Percentiles rank a stretch among this genome's conserved stretches.
These are phyloP conservation scores for Danio aesculapii DNA, from an alignment of 2,797 vertebrate species.

Conservation along the genomic window DNA sequence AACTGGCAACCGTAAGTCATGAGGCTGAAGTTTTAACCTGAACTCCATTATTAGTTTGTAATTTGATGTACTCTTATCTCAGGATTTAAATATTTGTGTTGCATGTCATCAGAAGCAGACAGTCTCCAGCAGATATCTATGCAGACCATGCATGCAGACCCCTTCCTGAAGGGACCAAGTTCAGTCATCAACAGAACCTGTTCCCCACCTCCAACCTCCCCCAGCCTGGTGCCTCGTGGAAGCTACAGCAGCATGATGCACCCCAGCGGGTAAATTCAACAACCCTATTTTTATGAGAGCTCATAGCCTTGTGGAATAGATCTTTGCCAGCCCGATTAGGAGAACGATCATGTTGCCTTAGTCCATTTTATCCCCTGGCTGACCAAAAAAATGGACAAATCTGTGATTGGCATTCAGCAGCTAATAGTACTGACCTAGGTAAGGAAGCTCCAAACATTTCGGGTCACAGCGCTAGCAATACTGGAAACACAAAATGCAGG, in stretches of 20 bases:
- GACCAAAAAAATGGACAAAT: no score
- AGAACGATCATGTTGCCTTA: no score
- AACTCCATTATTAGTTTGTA: background rate
- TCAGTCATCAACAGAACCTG: constrained; percentile 82
- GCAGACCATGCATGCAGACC: constrained; percentile 94
- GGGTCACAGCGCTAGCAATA: no score
- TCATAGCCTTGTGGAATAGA: no score
- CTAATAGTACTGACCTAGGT: no score
- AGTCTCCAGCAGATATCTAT: constrained; percentile 96
- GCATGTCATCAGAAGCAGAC: constrained; percentile 80
- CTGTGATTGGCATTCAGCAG: no score
- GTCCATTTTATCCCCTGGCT: no score
- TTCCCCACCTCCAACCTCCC: constrained; percentile 86
- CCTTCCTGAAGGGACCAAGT: constrained; percentile 90
- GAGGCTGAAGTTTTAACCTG: background rate
- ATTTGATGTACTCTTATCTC: background rate
- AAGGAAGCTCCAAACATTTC: no score
- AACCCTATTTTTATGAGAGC: no score
- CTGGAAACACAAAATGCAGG: no score
- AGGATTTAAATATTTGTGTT: background rate
- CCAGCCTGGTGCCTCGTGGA: constrained; percentile 78
- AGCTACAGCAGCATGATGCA: constrained; percentile 94
- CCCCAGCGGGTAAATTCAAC: constrained; percentile 75
- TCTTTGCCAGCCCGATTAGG: no score
- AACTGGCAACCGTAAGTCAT: constrained; percentile 84